Conservation (phyloP, 23 tunicate species). For the Ascidia mentula region DNA sequence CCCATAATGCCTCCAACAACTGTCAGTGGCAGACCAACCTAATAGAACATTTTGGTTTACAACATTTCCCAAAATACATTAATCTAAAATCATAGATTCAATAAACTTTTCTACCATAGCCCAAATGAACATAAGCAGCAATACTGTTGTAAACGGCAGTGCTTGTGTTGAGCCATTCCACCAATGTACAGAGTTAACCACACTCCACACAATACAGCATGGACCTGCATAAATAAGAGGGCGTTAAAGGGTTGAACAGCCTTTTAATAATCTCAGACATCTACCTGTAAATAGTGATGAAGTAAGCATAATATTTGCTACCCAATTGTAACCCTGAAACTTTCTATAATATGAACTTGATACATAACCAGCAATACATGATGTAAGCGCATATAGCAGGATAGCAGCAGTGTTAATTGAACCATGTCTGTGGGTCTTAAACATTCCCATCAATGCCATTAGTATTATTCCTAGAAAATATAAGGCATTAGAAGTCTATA, state of each 20-base stretch:
- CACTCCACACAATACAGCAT: constrained; percentile 89
- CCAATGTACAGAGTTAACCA: constrained; percentile 97
- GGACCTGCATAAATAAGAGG: constrained; percentile 38
- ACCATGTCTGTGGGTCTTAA: constrained; percentile 88
- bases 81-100: too few relatives aligned
- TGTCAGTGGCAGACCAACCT: constrained; percentile 96
- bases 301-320: constrained; percentile 88
- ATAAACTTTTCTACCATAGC: constrained; percentile 49
- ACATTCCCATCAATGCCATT: constrained; percentile 95
- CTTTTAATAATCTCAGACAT: neutral
- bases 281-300: constrained; percentile 85
- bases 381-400: constrained; percentile 89
- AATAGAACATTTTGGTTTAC: too few relatives aligned
- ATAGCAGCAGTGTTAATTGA: constrained; percentile 97
- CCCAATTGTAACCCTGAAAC: constrained; percentile 93
- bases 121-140: constrained; percentile 84
- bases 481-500: neutral
- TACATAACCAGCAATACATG: constrained; percentile 94
- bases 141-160: constrained; percentile 93
- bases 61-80: too few relatives aligned
- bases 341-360: constrained; percentile 93
- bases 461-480: constrained; percentile 62
- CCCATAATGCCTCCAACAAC: constrained; percentile 97
- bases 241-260: neutral
- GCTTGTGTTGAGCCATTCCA: constrained; percentile 97